These are phyloP conservation scores for Heterodera filipjevi DNA, from an alignment of 2,888 invertebrate genomes.

Conservation along the genomic window DNA sequence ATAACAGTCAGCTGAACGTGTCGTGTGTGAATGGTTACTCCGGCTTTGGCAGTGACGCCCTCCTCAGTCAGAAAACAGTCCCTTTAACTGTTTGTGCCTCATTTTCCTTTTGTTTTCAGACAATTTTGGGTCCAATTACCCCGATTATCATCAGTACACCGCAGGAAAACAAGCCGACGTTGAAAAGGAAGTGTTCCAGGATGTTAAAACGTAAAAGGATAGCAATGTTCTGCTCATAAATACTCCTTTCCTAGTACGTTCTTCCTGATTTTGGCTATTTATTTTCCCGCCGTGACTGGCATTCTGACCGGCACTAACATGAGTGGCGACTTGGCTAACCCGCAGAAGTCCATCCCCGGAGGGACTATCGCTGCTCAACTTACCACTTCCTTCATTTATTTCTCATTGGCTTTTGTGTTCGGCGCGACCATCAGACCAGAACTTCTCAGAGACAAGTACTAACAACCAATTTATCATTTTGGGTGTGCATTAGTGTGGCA, in stretches of 20 bases:
- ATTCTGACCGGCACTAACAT: slow-evolving; percentile 80
- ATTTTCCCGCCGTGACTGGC: slow-evolving; percentile 98
- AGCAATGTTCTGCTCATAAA: no score
- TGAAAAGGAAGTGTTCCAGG: slow-evolving; percentile 69
- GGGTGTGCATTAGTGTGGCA: no score
- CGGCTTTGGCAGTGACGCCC: slow-evolving; percentile 87
- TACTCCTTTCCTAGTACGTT: slow-evolving; percentile 77
- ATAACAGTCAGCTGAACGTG: slow-evolving; percentile 18
- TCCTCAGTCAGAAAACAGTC: slow-evolving; percentile 77
- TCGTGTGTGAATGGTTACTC: slow-evolving; percentile 80
- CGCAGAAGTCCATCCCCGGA: slow-evolving; percentile 94
- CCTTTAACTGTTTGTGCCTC: background rate
- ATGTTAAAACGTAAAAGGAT: slow-evolving; percentile 18
- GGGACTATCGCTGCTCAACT: slow-evolving; percentile 95
- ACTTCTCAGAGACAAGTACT: slow-evolving; percentile 94
- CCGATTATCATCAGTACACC: slow-evolving; percentile 11
- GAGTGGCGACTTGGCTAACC: slow-evolving; percentile 90
- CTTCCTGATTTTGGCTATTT: slow-evolving; percentile 94
- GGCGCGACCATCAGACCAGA: slow-evolving; percentile 90
- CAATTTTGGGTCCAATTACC: slow-evolving; percentile 23
- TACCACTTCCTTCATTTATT: slow-evolving; percentile 92
- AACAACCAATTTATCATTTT: no score
- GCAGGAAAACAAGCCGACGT: slow-evolving; percentile 52
- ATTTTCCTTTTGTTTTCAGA: slow-evolving; percentile 11
- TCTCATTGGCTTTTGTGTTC: slow-evolving; percentile 80